Evolutionary conservation across 1,140 invertebrate species (phyloP).

Genomic region (Protaetia brevitarsis): DNA sequence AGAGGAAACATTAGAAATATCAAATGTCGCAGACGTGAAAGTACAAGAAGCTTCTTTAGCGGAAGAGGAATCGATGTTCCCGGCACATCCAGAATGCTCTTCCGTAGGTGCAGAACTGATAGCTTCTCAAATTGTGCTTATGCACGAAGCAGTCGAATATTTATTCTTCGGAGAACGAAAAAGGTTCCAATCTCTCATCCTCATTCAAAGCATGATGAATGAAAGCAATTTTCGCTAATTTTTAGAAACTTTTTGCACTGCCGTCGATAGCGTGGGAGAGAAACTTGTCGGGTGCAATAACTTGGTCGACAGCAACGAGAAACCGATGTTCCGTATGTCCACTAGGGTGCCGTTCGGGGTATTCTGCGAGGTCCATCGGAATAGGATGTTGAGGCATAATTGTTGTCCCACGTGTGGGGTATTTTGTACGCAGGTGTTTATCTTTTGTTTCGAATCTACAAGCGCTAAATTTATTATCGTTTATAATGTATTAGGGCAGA

Average conservation of each 20-base stretch:
- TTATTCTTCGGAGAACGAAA: conserved; percentile 23
- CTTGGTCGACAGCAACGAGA: conserved; percentile 32
- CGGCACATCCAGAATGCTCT: conserved; percentile 30
- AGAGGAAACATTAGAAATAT: conserved; percentile 8
- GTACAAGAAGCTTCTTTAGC: conserved; percentile 17
- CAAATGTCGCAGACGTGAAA: conserved; percentile 9
- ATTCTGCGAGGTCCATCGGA: conserved; percentile 77
- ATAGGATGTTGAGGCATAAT: conserved; percentile 75
- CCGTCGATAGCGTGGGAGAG: conserved; percentile 41
- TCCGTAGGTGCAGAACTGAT: conserved; percentile 28
- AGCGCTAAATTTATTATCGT: conserved; percentile 21
- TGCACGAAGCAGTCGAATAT: conserved; percentile 32
- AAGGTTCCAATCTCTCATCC: conserved; percentile 7
- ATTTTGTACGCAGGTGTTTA: conserved; percentile 79
- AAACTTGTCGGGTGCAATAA: conserved; percentile 44
- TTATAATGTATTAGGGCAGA: conserved; percentile 53
- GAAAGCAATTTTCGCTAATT: not conserved
- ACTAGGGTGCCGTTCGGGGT: conserved; percentile 78
- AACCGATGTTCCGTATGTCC: conserved; percentile 68
- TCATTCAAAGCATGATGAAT: not conserved
- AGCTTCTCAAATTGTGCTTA: conserved; percentile 35
- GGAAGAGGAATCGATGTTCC: conserved; percentile 23
- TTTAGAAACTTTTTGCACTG: conserved; percentile 38
- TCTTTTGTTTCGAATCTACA: not conserved
- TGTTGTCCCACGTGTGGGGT: conserved; percentile 88